These are phyloP conservation scores for Anagrus nilaparvatae DNA, from an alignment of 1,140 invertebrate genomes.

Conservation along the genomic window DNA sequence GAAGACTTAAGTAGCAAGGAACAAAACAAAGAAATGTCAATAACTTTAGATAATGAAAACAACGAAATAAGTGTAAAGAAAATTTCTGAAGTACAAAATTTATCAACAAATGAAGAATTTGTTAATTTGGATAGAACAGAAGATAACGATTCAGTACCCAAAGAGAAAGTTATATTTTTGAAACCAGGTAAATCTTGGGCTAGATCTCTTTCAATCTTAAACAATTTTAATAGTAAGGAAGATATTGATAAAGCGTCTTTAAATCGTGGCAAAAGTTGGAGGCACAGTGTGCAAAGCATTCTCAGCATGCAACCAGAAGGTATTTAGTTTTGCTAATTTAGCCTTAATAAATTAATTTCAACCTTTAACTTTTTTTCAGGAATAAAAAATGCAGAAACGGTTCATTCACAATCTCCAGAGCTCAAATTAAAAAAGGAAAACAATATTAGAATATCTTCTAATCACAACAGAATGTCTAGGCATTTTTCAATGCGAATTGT, in stretches of 20 bases:
- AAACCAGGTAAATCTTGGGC: constrained; percentile 37
- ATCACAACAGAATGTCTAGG: constrained; percentile 12
- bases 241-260: constrained; percentile 24
- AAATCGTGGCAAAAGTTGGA: constrained; percentile 34
- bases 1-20: constrained; percentile 8
- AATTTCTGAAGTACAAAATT: too few species aligned
- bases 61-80: neutral
- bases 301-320: constrained; percentile 28
- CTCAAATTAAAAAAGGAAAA: constrained; percentile 1
- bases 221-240: constrained; percentile 22
- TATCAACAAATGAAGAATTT: neutral
- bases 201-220: constrained; percentile 37
- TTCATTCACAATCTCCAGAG: constrained; percentile 2
- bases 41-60: neutral
- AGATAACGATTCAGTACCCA: neutral
- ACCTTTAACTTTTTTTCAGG: neutral
- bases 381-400: neutral
- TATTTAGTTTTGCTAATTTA: constrained; percentile 8
- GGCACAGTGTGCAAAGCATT: constrained; percentile 26
- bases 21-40: neutral
- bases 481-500: constrained; percentile 30
- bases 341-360: constrained; percentile 1
- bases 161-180: constrained; percentile 20
- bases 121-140: constrained; percentile 1
- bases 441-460: neutral